A percentile compares a stretch with the other conserved stretches of the same genome.
phyloP scores from a whole-genome alignment of 1,140 invertebrate species.

The Micrasema minimum region DNA sequence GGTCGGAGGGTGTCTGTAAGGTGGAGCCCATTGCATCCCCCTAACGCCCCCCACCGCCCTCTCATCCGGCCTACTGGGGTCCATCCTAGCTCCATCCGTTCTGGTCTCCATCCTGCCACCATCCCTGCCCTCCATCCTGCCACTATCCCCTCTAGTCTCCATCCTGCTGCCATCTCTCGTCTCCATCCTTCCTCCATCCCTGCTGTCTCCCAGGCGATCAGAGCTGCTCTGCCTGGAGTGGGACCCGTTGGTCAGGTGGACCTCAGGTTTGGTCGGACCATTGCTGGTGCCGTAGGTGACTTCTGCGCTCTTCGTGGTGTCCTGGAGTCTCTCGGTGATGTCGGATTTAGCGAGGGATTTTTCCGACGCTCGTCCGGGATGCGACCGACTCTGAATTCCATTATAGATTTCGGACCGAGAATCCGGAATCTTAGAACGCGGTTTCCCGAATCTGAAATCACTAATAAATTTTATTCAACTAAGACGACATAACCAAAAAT shows the following conservation, averaged over 20 bases:
- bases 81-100: not conserved
- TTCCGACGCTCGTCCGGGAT: constrained; percentile 64
- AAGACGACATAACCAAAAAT: too few relatives aligned
- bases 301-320: constrained; percentile 50
- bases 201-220: constrained; percentile 47
- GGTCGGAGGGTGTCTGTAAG: constrained; percentile 52
- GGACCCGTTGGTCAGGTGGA: constrained; percentile 59
- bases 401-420: constrained; percentile 60
- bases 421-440: constrained; percentile 66
- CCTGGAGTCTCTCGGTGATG: constrained; percentile 56
- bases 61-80: not conserved
- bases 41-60: constrained; percentile 43
- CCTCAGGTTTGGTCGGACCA: constrained; percentile 55
- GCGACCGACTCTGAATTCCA: constrained; percentile 61
- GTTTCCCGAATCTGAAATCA: constrained; percentile 78
- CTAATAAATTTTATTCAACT: too few relatives aligned
- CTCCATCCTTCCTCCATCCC: not conserved
- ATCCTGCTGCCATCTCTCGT: constrained; percentile 7
- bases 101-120: constrained; percentile 45
- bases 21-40: constrained; percentile 55
- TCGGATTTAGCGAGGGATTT: constrained; percentile 60
- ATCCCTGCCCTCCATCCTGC: not conserved
- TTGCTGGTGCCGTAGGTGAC: constrained; percentile 52
- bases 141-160: constrained; percentile 23
- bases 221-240: constrained; percentile 59